Evolutionary conservation across 2,113 vertebrate genomes (phyloP), one percentile per base, ranked within the genome.

Genomic region (Corvus hawaiiensis): DNA sequence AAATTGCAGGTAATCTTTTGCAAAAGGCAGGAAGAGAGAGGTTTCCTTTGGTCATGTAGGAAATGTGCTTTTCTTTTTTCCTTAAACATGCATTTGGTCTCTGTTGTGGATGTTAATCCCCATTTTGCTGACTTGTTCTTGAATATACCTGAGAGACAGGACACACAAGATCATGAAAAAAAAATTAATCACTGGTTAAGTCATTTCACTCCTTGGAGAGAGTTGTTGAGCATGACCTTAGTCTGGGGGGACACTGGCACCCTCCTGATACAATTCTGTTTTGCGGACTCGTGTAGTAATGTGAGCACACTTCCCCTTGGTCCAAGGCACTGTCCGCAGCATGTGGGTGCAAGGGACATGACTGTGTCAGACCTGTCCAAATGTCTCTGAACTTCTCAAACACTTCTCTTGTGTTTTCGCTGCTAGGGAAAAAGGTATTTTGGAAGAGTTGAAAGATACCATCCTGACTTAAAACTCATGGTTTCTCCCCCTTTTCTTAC

Each of bases 301-400:
- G n/a, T 56, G 44, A 51, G 9, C 15, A 13, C 19, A 0, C 20
- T 66, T 86, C 55, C 35, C 11, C 12, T 39, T 71, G 56, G 30
- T 23, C 30, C 44, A 14, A 39, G 13, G 17, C 0, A 0, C 35
- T 91, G 33, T 55, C 43, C 5, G 1, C 66, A 74, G 10, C 33
- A 6, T 30, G 4, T 58, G 16, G 64, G 21, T 43, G 6, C 26
- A n/a, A 54, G 88, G n/a, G 35, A 39, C 14, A 11, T 35, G 37
- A 13, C 26, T 58, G 5, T 41, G 7, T 52, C 32, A 71, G 33
- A 66, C 32, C 22, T 67, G n/a, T 71, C 33, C 64, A 75, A 51
- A 23, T 52, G 30, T 48, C 78, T 72, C 24, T 78, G 44, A 43
- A 41, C 16, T 71, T 75, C 33, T 67, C 59, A 72, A 63, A 61